Base-by-base conservation (phyloP, 2,888 invertebrate genomes). In the Eristalinus sepulchralis region DNA sequence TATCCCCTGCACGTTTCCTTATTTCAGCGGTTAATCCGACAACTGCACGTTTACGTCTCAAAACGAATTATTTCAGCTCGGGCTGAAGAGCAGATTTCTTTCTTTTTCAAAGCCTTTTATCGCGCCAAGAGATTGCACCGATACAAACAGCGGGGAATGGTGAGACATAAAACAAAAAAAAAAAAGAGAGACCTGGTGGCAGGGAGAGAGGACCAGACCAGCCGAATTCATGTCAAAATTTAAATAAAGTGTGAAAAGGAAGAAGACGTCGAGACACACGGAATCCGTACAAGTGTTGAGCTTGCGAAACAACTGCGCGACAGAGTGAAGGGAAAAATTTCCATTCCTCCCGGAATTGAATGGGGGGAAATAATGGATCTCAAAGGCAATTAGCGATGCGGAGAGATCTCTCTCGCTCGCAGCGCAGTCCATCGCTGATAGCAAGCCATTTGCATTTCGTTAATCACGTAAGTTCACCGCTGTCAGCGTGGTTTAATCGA, bases 201-300 rank as follows among this genome's bases (percentile, higher is more conserved):
- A 20, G 17, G 17, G 17, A 47, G 47, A 47, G 47, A 17, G 47
- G 17, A 3, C 24, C 24, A 72, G 57, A 76, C 79, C 79, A 76
- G 27, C 85, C 63, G 70, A 81, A 81, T 77, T 70, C 81, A 81
- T 77, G 85, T 85, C 85, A 85, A 85, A 85, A 85, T 85, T 81
- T 81, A 81, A 85, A 85, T 85, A 85, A 85, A 85, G 81, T 85
- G 85, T 85, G 81, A 77, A 85, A 85, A 81, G 85, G 68, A 81
- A 73, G 77, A 85, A 73, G 80, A 80, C 71, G 77, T 73, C 81
- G 68, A 78, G 77, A 73, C 81, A 77, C 72, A 68, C 60, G 62
- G 81, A 77, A 62, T 53, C 73, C 64, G 62, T 77, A 77, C 81
- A 81, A 81, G 81, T 81, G 77, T 77, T 84, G 77, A 36, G 39